Conservation (phyloP, 2,797 vertebrate genomes). For the Cirrhinus mrigala region DNA sequence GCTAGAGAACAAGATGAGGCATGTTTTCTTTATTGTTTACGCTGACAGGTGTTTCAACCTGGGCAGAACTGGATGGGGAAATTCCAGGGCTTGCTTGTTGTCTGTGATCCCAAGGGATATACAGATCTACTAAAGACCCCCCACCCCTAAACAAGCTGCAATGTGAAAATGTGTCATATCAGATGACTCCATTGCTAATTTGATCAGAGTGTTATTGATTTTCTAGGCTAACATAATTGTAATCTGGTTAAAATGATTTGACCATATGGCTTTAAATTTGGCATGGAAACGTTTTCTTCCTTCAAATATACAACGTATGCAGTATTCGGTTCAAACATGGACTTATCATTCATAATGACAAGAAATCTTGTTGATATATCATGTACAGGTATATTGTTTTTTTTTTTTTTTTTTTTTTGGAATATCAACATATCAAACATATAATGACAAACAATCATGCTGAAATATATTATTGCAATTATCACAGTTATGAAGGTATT, state of each 20-base stretch:
- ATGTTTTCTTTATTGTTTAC: conserved; percentile 43
- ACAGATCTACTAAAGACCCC: conserved; percentile 20
- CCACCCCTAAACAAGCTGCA: conserved; percentile 33
- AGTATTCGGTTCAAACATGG: not conserved
- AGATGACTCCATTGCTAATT: conserved; percentile 54
- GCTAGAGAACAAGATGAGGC: not conserved
- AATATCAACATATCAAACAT: not conserved
- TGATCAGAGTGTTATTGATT: conserved; percentile 60
- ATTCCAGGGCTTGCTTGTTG: conserved; percentile 25
- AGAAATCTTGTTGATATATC: not conserved
- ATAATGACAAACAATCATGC: too few species aligned
- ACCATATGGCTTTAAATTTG: conserved; percentile 3
- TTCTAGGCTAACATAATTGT: conserved; percentile 59
- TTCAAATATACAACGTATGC: not conserved
- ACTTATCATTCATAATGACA: not conserved
- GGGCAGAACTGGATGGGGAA: conserved; percentile 16
- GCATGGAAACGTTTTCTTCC: not conserved
- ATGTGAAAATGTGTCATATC: conserved; percentile 65
- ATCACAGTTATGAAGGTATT: too few species aligned
- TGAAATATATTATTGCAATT: too few species aligned
- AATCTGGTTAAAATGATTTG: conserved; percentile 51
- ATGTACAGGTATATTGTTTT: too few species aligned
- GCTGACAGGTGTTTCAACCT: conserved; percentile 37
- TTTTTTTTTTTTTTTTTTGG: not conserved
- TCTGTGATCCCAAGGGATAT: conserved; percentile 9